These are phyloP conservation scores for Hycleus cichorii DNA, from an alignment of 1,140 invertebrate species.

Conservation along the genomic window DNA sequence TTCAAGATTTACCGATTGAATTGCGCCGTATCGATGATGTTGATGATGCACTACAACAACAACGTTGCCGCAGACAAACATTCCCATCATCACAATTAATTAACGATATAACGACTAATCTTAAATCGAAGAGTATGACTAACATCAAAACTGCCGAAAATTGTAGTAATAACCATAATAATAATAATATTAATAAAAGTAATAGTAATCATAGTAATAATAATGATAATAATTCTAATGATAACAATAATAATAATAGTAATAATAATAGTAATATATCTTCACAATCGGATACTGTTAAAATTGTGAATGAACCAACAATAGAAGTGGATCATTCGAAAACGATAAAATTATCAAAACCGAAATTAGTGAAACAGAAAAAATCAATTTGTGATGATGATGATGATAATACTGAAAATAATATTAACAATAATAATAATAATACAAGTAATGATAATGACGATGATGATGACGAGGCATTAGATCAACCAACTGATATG, in stretches of 20 bases:
- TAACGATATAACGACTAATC: slow-evolving; percentile 46
- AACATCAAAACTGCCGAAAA: slow-evolving; percentile 68
- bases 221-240: slow-evolving; percentile 47
- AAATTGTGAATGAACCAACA: not conserved
- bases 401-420: slow-evolving; percentile 39
- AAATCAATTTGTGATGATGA: slow-evolving; percentile 65
- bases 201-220: slow-evolving; percentile 43
- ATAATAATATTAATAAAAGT: not conserved
- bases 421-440: no score
- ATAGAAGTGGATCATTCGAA: slow-evolving; percentile 4
- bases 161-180: slow-evolving; percentile 49
- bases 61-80: slow-evolving; percentile 43
- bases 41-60: slow-evolving; percentile 40
- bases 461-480: slow-evolving; percentile 56
- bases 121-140: slow-evolving; percentile 72
- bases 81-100: slow-evolving; percentile 45
- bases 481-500: slow-evolving; percentile 59
- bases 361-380: slow-evolving; percentile 71
- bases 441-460: slow-evolving; percentile 52
- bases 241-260: not conserved
- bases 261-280: slow-evolving; percentile 40
- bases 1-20: slow-evolving; percentile 80
- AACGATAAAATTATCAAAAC: slow-evolving; percentile 43
- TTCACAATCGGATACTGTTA: not conserved
- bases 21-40: slow-evolving; percentile 75